A percentile compares a stretch with the other conserved stretches of the same genome.
Conservation (phyloP, 2,113 vertebrate genomes). For the Rallus limicola region DNA sequence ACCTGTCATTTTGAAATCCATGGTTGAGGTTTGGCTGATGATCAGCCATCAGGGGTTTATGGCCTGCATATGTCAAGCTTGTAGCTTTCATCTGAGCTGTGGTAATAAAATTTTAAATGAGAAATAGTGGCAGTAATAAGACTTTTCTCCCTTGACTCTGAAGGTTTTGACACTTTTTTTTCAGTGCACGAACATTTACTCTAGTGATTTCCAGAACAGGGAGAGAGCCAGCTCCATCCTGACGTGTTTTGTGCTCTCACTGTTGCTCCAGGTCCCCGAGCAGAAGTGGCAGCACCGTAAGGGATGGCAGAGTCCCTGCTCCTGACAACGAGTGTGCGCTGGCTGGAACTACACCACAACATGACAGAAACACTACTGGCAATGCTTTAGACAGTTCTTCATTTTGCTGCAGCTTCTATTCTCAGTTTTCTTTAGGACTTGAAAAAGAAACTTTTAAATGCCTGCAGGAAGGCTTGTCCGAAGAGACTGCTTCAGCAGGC, state of each 20-base stretch:
- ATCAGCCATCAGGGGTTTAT: background rate
- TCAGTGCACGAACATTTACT: background rate
- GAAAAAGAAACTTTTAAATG: background rate
- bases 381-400: background rate
- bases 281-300: background rate
- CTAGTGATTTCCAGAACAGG: background rate
- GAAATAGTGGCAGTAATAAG: background rate
- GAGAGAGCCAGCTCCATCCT: background rate
- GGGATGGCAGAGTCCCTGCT: background rate
- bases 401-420: background rate
- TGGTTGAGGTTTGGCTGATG: background rate
- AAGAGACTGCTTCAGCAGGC: background rate
- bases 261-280: background rate
- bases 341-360: background rate
- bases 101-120: background rate
- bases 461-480: background rate
- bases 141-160: background rate
- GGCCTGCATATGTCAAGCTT: background rate
- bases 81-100: background rate
- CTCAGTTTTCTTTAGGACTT: background rate
- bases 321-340: fast-evolving
- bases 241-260: fast-evolving
- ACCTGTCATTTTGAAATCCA: background rate
- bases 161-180: background rate
- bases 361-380: background rate